Conservation (phyloP, 2,797 vertebrate genomes). For the Crax fasciolata region DNA sequence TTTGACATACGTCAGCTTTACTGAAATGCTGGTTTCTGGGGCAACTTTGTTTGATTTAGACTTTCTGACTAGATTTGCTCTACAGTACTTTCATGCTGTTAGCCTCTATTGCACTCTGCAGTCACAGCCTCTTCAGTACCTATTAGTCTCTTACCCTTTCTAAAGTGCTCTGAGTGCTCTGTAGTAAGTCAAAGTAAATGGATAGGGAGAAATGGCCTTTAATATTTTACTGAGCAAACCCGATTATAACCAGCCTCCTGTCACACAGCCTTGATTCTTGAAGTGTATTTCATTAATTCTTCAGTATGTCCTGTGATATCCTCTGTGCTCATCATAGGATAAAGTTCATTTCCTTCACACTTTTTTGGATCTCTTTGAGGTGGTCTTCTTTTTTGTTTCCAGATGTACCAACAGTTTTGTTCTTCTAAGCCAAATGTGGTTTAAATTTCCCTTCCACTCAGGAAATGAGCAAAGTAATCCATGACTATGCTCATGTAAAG, state of each 20-base stretch:
- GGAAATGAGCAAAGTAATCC: slow-evolving; percentile 66
- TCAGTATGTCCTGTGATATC: slow-evolving; percentile 47
- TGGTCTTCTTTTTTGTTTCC: slow-evolving; percentile 65
- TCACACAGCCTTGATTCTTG: slow-evolving; percentile 31
- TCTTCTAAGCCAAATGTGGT: slow-evolving; percentile 53
- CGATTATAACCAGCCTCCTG: slow-evolving; percentile 29
- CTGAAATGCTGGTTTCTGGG: not conserved
- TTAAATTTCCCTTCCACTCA: slow-evolving; percentile 59
- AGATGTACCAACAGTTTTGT: slow-evolving; percentile 52
- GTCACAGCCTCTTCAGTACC: slow-evolving; percentile 22
- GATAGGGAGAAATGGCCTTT: slow-evolving; percentile 36
- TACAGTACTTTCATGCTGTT: slow-evolving; percentile 11
- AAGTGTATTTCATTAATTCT: slow-evolving; percentile 67
- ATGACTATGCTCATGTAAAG: slow-evolving; percentile 24
- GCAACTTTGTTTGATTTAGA: slow-evolving; percentile 19
- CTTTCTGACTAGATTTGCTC: slow-evolving; percentile 44
- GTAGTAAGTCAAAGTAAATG: slow-evolving; percentile 55
- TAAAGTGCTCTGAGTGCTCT: slow-evolving; percentile 33
- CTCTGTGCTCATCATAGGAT: slow-evolving; percentile 29
- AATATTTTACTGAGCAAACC: slow-evolving; percentile 59
- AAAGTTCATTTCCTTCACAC: slow-evolving; percentile 68
- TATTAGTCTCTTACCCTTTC: slow-evolving; percentile 39
- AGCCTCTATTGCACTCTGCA: slow-evolving; percentile 34
- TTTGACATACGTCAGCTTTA: not conserved
- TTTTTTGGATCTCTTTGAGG: slow-evolving; percentile 60